These are phyloP conservation scores for Barypeithes pellucidus DNA, from an alignment of 2,888 invertebrate genomes.

Conservation along the genomic window DNA sequence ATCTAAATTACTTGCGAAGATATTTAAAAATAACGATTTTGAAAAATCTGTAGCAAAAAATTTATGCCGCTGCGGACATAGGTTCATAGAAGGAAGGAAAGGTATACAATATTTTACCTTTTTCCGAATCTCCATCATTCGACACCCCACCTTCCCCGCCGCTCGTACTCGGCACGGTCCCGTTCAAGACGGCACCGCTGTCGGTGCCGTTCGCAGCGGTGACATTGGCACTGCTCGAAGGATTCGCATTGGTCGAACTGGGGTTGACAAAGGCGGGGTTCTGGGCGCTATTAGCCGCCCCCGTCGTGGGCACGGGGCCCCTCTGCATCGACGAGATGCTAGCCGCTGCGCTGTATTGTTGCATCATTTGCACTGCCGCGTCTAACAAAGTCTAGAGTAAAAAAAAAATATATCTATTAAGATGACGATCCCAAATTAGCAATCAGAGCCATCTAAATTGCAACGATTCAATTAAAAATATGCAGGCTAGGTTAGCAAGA, in stretches of 20 bases:
- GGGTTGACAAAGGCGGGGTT: slow-evolving; percentile 21
- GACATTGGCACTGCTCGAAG: slow-evolving; percentile 19
- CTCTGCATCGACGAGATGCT: slow-evolving; percentile 67
- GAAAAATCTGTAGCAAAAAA: too few relatives aligned
- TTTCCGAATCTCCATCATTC: slow-evolving; percentile 23
- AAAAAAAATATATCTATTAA: not conserved
- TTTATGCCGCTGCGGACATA: too few relatives aligned
- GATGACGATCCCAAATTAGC: too few relatives aligned
- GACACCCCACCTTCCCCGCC: not conserved
- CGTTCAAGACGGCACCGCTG: not conserved
- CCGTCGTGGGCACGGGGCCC: slow-evolving; percentile 70
- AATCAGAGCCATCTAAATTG: too few relatives aligned
- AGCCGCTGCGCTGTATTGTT: slow-evolving; percentile 88
- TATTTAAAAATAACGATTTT: too few relatives aligned
- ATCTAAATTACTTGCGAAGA: too few relatives aligned
- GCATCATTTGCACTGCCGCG: slow-evolving; percentile 94
- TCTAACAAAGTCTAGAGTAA: slow-evolving; percentile 87
- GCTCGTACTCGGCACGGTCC: slow-evolving; percentile 11
- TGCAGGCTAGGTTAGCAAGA: too few relatives aligned
- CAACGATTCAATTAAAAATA: too few relatives aligned
- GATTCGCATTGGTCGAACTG: slow-evolving; percentile 20
- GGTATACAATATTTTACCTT: slow-evolving; percentile 31
- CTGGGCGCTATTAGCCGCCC: slow-evolving; percentile 55
- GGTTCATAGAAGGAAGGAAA: too few relatives aligned
- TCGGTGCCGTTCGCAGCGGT: slow-evolving; percentile 6